Evolutionary conservation across 2,797 vertebrate species (phyloP).

Genomic region (Toxotes lorentzi): DNA sequence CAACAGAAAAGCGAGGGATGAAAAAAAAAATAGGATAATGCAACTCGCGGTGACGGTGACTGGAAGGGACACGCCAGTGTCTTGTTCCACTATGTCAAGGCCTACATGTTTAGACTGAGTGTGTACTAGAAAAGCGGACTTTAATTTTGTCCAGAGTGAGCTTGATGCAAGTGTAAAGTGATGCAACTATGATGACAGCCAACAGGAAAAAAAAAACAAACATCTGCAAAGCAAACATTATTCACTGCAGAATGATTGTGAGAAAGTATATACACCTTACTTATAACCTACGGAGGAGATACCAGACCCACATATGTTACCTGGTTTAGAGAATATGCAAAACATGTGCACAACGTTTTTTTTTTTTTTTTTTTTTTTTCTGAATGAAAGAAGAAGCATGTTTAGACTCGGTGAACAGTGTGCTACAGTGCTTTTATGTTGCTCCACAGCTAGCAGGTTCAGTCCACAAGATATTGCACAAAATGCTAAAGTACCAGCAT

Average conservation of each 20-base stretch:
- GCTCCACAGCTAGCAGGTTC: background rate
- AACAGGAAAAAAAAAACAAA: conserved; percentile 23
- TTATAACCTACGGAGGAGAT: conserved; percentile 3
- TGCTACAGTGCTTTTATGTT: conserved; percentile 8
- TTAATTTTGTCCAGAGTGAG: conserved; percentile 42
- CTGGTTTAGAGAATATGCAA: conserved; percentile 19
- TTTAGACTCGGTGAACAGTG: background rate
- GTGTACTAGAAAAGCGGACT: conserved; percentile 31
- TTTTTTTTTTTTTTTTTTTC: background rate
- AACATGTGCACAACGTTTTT: conserved; percentile 1
- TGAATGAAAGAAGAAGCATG: background rate
- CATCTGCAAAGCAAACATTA: background rate
- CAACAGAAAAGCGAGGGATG: conserved; percentile 45
- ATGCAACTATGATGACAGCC: conserved; percentile 51
- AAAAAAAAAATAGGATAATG: conserved; percentile 25
- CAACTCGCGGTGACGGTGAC: conserved; percentile 44
- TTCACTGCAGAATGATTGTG: background rate
- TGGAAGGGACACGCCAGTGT: conserved; percentile 44
- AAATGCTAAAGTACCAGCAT: background rate
- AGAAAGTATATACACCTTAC: background rate
- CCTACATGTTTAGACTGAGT: conserved; percentile 20
- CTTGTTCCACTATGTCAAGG: conserved; percentile 29
- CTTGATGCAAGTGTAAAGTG: conserved; percentile 38
- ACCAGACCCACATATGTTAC: background rate
- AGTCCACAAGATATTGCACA: background rate